phyloP scores from a whole-genome alignment of 2,888 invertebrate genomes.

The Ochropleura leucogaster region DNA sequence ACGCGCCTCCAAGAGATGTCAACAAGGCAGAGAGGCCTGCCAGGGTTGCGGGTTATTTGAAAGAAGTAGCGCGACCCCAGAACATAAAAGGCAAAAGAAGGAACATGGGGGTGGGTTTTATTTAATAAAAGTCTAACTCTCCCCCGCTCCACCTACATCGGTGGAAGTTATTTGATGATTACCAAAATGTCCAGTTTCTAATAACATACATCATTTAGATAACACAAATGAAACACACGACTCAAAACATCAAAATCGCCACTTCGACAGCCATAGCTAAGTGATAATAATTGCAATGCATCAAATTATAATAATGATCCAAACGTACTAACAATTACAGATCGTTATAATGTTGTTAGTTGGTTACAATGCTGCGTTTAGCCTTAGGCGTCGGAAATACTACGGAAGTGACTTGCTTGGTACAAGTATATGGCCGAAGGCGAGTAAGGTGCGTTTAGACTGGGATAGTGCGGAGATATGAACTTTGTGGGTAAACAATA shows the following conservation, averaged over 20 bases:
- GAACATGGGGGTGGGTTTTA: too few relatives aligned
- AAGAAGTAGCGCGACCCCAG: too few relatives aligned
- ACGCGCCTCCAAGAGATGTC: too few relatives aligned
- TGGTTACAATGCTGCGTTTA: slow-evolving; percentile 30
- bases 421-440: slow-evolving; percentile 17
- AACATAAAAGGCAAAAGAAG: too few relatives aligned
- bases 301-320: slow-evolving; percentile 46
- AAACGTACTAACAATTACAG: slow-evolving; percentile 31
- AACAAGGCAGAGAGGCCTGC: too few relatives aligned
- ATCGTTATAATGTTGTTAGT: slow-evolving; percentile 49
- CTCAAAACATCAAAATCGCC: slow-evolving; percentile 15
- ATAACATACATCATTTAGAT: background rate
- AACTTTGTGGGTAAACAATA: background rate
- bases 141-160: too few relatives aligned
- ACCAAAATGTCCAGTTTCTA: background rate
- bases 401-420: slow-evolving; percentile 51
- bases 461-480: background rate
- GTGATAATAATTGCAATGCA: slow-evolving; percentile 30
- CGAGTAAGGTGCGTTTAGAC: slow-evolving; percentile 20
- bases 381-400: slow-evolving; percentile 55
- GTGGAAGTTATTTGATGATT: too few relatives aligned
- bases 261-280: slow-evolving; percentile 22
- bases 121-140: too few relatives aligned
- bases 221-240: background rate
- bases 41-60: too few relatives aligned